Evolutionary conservation across 2,888 invertebrate species (phyloP).

Genomic region (Limnephilus lunatus): DNA sequence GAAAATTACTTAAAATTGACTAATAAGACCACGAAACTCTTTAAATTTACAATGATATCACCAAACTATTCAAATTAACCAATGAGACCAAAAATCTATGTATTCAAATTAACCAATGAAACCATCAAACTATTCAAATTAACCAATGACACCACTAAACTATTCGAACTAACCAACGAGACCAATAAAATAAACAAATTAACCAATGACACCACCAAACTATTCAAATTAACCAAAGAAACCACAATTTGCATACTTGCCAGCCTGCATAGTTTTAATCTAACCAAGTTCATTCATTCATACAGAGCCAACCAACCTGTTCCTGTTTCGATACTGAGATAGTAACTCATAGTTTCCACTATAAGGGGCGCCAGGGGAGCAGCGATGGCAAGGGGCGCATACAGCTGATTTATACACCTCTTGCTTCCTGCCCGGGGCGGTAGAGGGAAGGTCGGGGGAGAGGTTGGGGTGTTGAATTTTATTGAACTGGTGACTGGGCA

Average conservation of each 20-base stretch:
- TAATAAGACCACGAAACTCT: too few relatives aligned
- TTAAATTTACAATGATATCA: background rate
- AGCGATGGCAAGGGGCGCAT: background rate
- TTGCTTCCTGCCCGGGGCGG: background rate
- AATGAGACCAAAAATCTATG: too few relatives aligned
- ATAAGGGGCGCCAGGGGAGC: background rate
- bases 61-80: background rate
- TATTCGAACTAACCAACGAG: too few relatives aligned
- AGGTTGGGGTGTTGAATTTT: background rate
- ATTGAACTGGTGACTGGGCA: conserved; percentile 22
- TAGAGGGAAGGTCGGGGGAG: background rate
- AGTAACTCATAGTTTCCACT: background rate
- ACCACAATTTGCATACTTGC: background rate
- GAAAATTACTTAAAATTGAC: too few relatives aligned
- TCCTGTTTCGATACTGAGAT: background rate
- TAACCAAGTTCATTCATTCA: background rate
- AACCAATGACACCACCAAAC: too few relatives aligned
- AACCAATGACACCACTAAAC: background rate
- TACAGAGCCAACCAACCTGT: background rate
- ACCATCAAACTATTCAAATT: background rate
- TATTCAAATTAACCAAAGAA: background rate
- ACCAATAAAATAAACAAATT: too few relatives aligned
- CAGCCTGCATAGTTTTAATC: background rate
- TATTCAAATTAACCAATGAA: too few relatives aligned
- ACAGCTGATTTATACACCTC: conserved; percentile 17